Evolutionary conservation across 2,113 vertebrate species (phyloP), one percentile per base, ranked within the genome.

Genomic region (Nannobrachium achirus): DNA sequence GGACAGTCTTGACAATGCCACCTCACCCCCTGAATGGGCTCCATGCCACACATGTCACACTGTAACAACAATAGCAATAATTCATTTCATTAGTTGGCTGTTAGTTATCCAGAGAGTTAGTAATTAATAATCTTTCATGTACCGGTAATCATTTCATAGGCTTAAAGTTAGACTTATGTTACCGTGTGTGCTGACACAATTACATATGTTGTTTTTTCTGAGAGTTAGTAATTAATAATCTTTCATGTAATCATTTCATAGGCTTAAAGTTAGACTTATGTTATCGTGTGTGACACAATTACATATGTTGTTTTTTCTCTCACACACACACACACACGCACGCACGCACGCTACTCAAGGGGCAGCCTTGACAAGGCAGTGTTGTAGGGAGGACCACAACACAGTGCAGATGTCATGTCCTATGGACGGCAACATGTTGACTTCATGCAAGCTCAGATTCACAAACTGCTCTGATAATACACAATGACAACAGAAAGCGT

Each of bases 1-100:
- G 96, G 96, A 83, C 98, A 99, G 39, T 99, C 97, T 76, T 95
- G 96, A 86, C 98, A 99, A 85, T 98, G 98, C 97, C 97, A 99
- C 76, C 98, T 92, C 56, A 96, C 91, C 0, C 97, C 98, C 86
- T 95, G 96, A 86, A 99, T 99, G 8, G 97, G 98, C 63, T 99
- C 96, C 52, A 90, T 88, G 33, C 96, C 95, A 66, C 98, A 99
- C 79, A 94, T 90, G 63, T 99, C 98, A 63, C 98, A 99, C 98
- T 99, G 83, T 60, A 53, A 63, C 44, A 46, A 14, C 39, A 33
- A 33, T 2, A 33, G 25, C 25, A 33, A 33, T 33, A 33, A 33
- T 33, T 33, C 25, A 33, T 33, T 33, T 33, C 3, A 33, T 33
- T 33, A 33, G 25, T 33, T 33, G 25, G 25, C 25, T 33, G 25